These are phyloP conservation scores for Melinaea marsaeus DNA, from an alignment of 2,888 invertebrate species.

Conservation along the genomic window DNA sequence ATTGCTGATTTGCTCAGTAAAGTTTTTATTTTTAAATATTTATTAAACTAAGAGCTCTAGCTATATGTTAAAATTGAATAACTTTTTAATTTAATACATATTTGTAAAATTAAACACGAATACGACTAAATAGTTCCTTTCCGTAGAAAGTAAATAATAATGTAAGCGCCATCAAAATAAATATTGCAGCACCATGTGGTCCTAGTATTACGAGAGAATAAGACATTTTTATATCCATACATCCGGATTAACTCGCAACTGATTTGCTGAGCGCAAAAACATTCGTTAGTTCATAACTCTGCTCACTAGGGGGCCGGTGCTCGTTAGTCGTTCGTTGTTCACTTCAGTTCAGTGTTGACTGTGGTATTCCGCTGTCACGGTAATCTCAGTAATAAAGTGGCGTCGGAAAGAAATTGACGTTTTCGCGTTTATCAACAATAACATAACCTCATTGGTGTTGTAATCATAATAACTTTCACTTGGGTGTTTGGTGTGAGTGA, in stretches of 20 bases:
- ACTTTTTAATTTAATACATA: too few species aligned
- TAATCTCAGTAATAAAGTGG: slow-evolving; percentile 51
- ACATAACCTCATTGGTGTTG: slow-evolving; percentile 58
- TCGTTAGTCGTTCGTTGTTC: slow-evolving; percentile 4
- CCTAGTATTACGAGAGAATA: too few species aligned
- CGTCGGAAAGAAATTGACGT: slow-evolving; percentile 47
- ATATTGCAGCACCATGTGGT: too few species aligned
- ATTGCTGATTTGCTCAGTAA: too few species aligned
- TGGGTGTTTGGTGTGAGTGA: slow-evolving; percentile 23
- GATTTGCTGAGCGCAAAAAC: neutral
- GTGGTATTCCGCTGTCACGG: too few species aligned
- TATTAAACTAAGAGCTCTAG: too few species aligned
- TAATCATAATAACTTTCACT: slow-evolving; percentile 56
- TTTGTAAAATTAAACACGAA: too few species aligned
- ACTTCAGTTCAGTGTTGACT: neutral
- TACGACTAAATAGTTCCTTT: too few species aligned
- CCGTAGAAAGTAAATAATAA: too few species aligned
- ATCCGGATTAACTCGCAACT: neutral
- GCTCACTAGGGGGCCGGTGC: neutral
- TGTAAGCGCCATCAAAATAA: too few species aligned
- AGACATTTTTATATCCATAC: neutral
- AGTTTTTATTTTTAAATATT: too few species aligned
- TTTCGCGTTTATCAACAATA: slow-evolving; percentile 48
- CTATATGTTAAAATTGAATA: too few species aligned
- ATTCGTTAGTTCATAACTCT: neutral